phyloP scores from a whole-genome alignment of 2,797 vertebrate genomes.

The Lateolabrax maculatus region DNA sequence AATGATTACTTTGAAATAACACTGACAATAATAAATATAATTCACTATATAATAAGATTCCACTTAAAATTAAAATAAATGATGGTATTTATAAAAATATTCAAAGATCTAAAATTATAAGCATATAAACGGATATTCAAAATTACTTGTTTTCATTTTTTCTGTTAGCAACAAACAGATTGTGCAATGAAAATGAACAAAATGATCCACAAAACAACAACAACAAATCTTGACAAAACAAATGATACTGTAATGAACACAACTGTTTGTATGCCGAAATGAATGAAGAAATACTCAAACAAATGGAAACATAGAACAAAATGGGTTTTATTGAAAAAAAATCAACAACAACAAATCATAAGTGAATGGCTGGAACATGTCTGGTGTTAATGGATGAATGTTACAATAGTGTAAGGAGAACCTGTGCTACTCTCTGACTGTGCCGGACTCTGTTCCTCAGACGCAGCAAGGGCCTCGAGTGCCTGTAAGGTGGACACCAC shows the following conservation, averaged over 20 bases:
- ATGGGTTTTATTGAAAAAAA: constrained; percentile 82
- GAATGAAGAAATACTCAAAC: constrained; percentile 80
- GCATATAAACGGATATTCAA: background rate
- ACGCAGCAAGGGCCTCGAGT: constrained; percentile 94
- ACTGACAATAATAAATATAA: constrained; percentile 2
- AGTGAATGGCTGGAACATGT: constrained; percentile 86
- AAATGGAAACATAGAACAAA: constrained; percentile 85
- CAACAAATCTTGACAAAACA: constrained; percentile 49
- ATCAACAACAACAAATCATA: constrained; percentile 82
- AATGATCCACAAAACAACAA: constrained; percentile 56
- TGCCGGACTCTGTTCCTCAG: constrained; percentile 91
- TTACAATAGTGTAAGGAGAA: constrained; percentile 98
- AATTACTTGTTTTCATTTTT: background rate
- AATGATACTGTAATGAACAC: constrained; percentile 54
- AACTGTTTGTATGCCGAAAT: constrained; percentile 50
- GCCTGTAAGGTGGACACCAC: constrained; percentile 95
- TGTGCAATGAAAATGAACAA: constrained; percentile 59
- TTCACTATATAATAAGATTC: constrained; percentile 13
- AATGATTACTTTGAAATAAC: background rate
- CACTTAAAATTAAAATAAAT: background rate
- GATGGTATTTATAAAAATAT: background rate
- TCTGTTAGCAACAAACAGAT: constrained; percentile 10
- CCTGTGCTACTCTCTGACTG: constrained; percentile 98
- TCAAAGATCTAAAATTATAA: background rate
- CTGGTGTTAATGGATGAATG: constrained; percentile 95